Evolutionary conservation across 2,888 invertebrate genomes (phyloP).

Genomic region (Biston betularia): DNA sequence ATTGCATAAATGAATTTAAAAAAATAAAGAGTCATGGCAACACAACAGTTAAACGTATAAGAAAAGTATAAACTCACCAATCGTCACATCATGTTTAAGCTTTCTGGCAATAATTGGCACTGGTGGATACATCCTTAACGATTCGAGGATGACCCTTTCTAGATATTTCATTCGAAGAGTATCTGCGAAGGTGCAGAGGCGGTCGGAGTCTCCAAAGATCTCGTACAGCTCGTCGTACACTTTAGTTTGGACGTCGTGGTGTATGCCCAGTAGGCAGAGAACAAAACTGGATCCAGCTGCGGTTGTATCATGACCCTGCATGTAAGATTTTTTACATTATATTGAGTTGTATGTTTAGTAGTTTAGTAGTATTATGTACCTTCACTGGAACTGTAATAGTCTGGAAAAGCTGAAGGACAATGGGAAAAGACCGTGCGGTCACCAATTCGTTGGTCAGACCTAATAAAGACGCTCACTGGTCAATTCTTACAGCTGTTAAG

Average conservation of each 20-base stretch:
- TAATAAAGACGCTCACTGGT: no score
- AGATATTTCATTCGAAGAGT: constrained; percentile 93
- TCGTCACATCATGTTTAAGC: constrained; percentile 89
- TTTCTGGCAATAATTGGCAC: constrained; percentile 92
- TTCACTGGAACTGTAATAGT: no score
- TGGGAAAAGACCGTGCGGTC: no score
- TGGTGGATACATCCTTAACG: constrained; percentile 92
- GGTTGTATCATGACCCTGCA: constrained; percentile 81
- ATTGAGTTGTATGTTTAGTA: not conserved
- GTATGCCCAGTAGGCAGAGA: constrained; percentile 92
- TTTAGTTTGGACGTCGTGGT: constrained; percentile 92
- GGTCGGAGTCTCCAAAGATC: constrained; percentile 92
- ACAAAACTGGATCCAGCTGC: constrained; percentile 95
- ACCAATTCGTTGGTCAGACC: no score
- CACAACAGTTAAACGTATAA: not conserved
- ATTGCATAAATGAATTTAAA: no score
- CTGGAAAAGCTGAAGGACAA: no score
- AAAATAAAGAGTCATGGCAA: no score
- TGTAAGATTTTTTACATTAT: not conserved
- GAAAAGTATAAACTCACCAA: constrained; percentile 73
- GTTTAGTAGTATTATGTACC: not conserved
- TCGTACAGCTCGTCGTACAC: constrained; percentile 91
- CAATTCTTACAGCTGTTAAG: no score
- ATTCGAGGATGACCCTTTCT: constrained; percentile 92
- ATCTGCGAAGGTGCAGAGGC: constrained; percentile 91